Conservation (phyloP, 2,113 vertebrate genomes). For the Corythornis vintsioides region DNA sequence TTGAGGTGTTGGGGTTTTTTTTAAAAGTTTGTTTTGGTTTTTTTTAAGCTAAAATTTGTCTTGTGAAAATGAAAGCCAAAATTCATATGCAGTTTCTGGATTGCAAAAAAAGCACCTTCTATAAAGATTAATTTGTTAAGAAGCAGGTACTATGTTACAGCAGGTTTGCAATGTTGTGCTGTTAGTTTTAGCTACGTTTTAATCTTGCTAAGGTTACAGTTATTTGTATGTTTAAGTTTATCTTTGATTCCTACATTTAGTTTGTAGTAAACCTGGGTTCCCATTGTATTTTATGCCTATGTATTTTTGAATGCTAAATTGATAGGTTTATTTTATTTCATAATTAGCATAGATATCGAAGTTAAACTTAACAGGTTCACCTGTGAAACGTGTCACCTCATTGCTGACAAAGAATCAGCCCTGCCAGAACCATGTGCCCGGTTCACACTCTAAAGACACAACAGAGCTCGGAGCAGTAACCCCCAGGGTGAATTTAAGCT, state of each 20-base stretch:
- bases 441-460: not conserved
- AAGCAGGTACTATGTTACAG: not conserved
- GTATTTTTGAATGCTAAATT: not conserved
- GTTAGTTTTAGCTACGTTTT: not conserved
- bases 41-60: not conserved
- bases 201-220: not conserved
- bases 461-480: not conserved
- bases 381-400: rapidly evolving
- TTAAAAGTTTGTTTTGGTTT: too few relatives aligned
- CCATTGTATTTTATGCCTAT: not conserved
- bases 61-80: not conserved
- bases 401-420: rapidly evolving
- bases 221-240: not conserved
- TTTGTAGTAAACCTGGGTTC: not conserved
- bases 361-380: not conserved
- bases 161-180: not conserved
- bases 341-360: not conserved
- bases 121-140: not conserved
- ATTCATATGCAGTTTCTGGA: not conserved
- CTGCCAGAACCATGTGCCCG: rapidly evolving
- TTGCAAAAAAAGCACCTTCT: not conserved
- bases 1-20: not conserved
- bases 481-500: rapidly evolving
- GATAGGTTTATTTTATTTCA: not conserved
- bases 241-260: not conserved